Base-by-base conservation (phyloP, 1,140 invertebrate species). In the Monomorium pharaonis region DNA sequence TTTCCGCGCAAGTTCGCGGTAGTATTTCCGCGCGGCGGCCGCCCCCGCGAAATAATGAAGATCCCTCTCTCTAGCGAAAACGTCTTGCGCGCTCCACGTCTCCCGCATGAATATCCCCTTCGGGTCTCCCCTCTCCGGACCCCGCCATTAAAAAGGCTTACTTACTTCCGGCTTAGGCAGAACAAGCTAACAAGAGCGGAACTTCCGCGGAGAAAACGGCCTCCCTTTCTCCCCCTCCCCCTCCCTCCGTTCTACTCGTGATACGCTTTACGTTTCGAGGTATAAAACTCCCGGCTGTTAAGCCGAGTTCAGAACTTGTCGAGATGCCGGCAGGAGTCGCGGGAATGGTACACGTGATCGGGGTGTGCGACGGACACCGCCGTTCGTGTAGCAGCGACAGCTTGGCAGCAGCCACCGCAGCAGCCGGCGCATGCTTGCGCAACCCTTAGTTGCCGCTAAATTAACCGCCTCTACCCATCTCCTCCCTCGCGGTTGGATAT, bases 61-160 rank as follows among this genome's bases (percentile, higher is more conserved):
- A 89, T 78, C 77, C 37, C 84, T 77, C 33, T 84, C 27, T n/a
- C n/a, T 90, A 67, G 18, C 16, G 78, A 44, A 89, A 86, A 62
- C 85, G n/a, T n/a, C n/a, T n/a, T n/a, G n/a, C n/a, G n/a, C n/a
- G 54, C 65, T 24, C 63, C 88, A 75, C 85, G 89, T 89, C 56
- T 70, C 54, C 65, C 63, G 86, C 70, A 88, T 86, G 88, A 89
- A 89, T 89, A 86, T 69, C 75, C 56, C 49, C n/a, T n/a, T n/a
- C n/a, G n/a, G n/a, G 54, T 63, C 63, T 67, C 63, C 7, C 37
- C n/a, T n/a, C n/a, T n/a, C 21, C 47, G 58, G 63, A 47, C 12
- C 37, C 56, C 37, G 56, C 58, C 88, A 86, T 89, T 89, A 89
- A 89, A 86, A 87, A 90, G 85, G 78, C 83, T 89, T 89, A 90